A percentile compares a stretch with the other conserved stretches of the same genome.
These are phyloP conservation scores for Oreochromis aureus DNA, from an alignment of 2,113 vertebrate genomes.

Conservation along the genomic window DNA sequence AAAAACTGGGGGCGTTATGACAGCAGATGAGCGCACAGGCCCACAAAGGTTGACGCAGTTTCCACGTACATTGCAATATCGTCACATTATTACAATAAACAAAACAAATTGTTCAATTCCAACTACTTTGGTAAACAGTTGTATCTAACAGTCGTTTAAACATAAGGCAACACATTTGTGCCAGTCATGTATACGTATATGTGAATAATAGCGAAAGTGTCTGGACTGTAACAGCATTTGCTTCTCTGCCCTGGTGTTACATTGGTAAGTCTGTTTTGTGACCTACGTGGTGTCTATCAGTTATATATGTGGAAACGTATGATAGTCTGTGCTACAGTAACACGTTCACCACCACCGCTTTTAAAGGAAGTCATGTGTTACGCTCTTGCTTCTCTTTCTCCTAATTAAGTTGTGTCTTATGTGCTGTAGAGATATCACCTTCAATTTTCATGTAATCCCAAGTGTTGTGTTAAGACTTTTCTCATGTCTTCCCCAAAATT, in stretches of 20 bases:
- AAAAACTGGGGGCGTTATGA: neutral
- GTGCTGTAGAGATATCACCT: rapidly evolving
- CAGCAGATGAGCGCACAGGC: neutral
- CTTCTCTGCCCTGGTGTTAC: neutral
- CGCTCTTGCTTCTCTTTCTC: neutral
- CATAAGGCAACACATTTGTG: neutral
- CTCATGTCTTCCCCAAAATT: neutral
- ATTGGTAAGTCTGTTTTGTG: neutral
- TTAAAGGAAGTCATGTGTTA: neutral
- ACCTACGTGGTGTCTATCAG: neutral
- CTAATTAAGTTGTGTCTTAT: neutral
- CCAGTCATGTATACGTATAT: neutral
- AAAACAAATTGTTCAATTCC: neutral
- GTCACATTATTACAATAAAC: neutral
- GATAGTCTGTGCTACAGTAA: neutral
- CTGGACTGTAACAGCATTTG: neutral
- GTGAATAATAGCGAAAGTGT: neutral
- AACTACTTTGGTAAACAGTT: neutral
- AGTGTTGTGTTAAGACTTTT: neutral
- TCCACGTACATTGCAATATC: neutral
- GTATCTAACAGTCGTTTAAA: neutral
- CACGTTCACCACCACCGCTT: neutral
- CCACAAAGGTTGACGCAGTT: neutral
- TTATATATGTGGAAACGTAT: neutral
- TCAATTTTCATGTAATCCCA: neutral